These are phyloP conservation scores for Pimephales promelas DNA, from an alignment of 2,113 vertebrate genomes.

Conservation along the genomic window DNA sequence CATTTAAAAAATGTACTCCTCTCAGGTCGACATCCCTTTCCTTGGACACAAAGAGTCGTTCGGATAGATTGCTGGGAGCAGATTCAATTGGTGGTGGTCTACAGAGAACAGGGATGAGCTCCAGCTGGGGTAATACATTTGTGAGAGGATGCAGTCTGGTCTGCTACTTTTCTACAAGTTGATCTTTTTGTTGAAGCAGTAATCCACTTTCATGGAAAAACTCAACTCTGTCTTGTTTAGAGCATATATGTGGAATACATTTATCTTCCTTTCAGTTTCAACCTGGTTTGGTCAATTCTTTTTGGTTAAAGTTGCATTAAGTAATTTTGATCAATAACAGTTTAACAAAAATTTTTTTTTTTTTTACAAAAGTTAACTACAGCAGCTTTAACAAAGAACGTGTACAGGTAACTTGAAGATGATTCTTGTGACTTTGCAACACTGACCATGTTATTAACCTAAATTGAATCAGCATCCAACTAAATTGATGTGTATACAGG, in stretches of 20 bases:
- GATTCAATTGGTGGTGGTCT: slow-evolving; percentile 62
- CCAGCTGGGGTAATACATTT: slow-evolving; percentile 69
- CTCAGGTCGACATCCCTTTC: slow-evolving; percentile 59
- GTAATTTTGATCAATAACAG: no score
- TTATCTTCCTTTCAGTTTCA: background rate
- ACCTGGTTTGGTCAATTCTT: no score
- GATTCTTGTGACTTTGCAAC: background rate
- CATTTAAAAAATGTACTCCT: slow-evolving; percentile 11
- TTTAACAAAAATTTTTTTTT: no score
- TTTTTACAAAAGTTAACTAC: no score
- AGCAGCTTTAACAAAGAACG: background rate
- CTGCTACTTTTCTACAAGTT: background rate
- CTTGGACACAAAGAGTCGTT: slow-evolving; percentile 67
- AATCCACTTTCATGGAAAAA: background rate
- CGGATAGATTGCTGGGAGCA: slow-evolving; percentile 71
- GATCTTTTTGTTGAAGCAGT: background rate
- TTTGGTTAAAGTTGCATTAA: no score
- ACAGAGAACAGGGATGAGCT: slow-evolving; percentile 60
- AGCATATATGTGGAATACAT: background rate
- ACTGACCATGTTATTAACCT: no score
- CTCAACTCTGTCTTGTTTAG: background rate
- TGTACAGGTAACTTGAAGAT: background rate
- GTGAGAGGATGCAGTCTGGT: background rate
- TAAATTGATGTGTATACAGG: no score
- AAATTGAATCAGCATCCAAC: no score